Evolutionary conservation across 1,140 invertebrate genomes (phyloP), one percentile per base, ranked within the genome.

Genomic region (Aphelinus atriplicis): DNA sequence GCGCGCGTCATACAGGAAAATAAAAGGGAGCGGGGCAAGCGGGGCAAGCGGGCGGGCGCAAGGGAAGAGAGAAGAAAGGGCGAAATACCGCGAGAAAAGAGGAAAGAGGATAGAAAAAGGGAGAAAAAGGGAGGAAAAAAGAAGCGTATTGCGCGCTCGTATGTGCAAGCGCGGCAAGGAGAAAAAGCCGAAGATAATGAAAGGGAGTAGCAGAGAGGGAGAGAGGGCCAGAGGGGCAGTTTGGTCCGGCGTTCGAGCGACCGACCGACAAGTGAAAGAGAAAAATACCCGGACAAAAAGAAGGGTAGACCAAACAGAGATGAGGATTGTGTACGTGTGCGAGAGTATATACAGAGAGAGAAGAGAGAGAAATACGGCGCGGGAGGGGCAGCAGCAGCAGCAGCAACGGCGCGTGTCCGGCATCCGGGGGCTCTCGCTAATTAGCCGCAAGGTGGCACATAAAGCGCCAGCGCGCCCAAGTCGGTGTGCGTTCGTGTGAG

Each of bases 371-470:
- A 72, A 56, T 46, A 55, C 58, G 71, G 26, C 26, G 26, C 26
- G 26, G 26, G 26, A 26, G 26, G 26, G 26, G 26, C 26, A 26
- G 26, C 71, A 53, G 26, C 26, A 26, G 26, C 26, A 26, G 26
- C 26, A 26, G 26, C 26, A 26, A 0, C 26, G 73, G 78, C 80
- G 74, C 80, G 81, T 81, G 82, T 83, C 80, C 80, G 76, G 79
- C 81, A 82, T 81, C 78, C 78, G 80, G 76, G 7, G 55, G 7
- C 67, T 47, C 78, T 82, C 81, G 80, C 81, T 83, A 83, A 83
- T 83, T 83, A 83, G 82, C 82, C 80, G 80, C 81, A 80, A 83
- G 81, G 81, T 83, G 82, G 80, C 78, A 83, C 82, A 71, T 62
- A 83, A 83, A 83, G 81, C 82, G 81, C 79, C 26, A 26, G 61